Evolutionary conservation across 1,140 invertebrate genomes (phyloP).

Genomic region (Drosophila pachea): DNA sequence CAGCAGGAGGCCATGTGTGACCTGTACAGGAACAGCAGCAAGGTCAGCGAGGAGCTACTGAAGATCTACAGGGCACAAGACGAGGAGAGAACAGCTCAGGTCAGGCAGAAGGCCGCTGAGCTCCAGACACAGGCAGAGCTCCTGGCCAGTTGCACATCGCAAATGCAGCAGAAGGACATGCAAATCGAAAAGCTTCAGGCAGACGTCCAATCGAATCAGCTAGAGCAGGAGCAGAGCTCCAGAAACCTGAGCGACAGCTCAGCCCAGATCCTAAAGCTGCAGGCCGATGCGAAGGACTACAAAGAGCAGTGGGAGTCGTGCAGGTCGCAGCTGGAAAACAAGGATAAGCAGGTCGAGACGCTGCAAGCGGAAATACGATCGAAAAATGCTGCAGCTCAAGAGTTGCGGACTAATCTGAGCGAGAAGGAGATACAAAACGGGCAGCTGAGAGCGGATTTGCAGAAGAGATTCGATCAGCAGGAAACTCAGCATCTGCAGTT

Average conservation of each 20-base stretch:
- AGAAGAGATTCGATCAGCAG: neutral
- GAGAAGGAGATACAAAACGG: neutral
- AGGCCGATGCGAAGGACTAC: neutral
- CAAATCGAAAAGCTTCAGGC: neutral
- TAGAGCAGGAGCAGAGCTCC: neutral
- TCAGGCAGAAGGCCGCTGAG: neutral
- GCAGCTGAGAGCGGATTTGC: neutral
- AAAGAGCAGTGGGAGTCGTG: neutral
- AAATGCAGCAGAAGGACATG: neutral
- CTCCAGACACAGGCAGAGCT: neutral
- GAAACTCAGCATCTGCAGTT: neutral
- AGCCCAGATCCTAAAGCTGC: neutral
- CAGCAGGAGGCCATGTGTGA: slow-evolving; percentile 2
- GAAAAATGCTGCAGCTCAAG: neutral
- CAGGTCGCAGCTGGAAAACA: neutral
- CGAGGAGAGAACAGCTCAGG: neutral
- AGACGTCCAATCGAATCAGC: neutral
- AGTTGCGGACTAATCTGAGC: neutral
- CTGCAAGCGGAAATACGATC: slow-evolving; percentile 1
- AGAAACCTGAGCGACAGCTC: neutral
- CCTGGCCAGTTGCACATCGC: neutral
- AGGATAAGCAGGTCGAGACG: neutral
- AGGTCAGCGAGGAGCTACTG: slow-evolving; percentile 17
- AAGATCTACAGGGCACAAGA: neutral
- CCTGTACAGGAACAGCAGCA: slow-evolving; percentile 10